Evolutionary conservation across 2,888 invertebrate genomes (phyloP).

Genomic region (Megamerina dolium): DNA sequence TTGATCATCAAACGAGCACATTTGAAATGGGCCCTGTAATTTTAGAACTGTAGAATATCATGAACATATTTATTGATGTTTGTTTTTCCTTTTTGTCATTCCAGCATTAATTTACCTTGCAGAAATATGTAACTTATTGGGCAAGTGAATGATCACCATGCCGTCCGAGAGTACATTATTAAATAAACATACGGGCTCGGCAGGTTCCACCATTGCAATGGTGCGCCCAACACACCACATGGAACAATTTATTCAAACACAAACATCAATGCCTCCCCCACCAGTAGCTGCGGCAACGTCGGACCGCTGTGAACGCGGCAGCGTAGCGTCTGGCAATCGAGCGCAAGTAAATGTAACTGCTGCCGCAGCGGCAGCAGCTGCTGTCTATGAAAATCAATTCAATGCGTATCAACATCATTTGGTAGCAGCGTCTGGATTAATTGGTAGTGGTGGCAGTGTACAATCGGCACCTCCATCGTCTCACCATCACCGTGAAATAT

Average conservation of each 20-base stretch:
- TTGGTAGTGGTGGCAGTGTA: slow-evolving; percentile 30
- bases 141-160: too few relatives aligned
- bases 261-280: slow-evolving; percentile 29
- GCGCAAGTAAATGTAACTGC: slow-evolving; percentile 9
- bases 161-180: slow-evolving; percentile 41
- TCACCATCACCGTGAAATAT: slow-evolving; percentile 66
- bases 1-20: too few relatives aligned
- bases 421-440: slow-evolving; percentile 45
- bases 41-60: too few relatives aligned
- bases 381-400: slow-evolving; percentile 58
- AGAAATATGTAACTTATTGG: too few relatives aligned
- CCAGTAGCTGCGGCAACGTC: slow-evolving; percentile 40
- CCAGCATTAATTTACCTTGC: too few relatives aligned
- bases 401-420: slow-evolving; percentile 64
- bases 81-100: too few relatives aligned
- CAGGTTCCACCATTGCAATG: slow-evolving; percentile 39
- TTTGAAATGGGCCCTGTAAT: too few relatives aligned
- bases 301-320: slow-evolving; percentile 9
- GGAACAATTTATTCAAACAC: slow-evolving; percentile 57
- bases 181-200: slow-evolving; percentile 28
- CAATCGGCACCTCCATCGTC: slow-evolving; percentile 13
- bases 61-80: too few relatives aligned
- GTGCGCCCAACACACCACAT: slow-evolving; percentile 52
- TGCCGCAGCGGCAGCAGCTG: slow-evolving; percentile 36
- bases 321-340: slow-evolving; percentile 51